These are phyloP conservation scores for Synanceia verrucosa DNA, from an alignment of 2,797 vertebrate species.

Conservation along the genomic window DNA sequence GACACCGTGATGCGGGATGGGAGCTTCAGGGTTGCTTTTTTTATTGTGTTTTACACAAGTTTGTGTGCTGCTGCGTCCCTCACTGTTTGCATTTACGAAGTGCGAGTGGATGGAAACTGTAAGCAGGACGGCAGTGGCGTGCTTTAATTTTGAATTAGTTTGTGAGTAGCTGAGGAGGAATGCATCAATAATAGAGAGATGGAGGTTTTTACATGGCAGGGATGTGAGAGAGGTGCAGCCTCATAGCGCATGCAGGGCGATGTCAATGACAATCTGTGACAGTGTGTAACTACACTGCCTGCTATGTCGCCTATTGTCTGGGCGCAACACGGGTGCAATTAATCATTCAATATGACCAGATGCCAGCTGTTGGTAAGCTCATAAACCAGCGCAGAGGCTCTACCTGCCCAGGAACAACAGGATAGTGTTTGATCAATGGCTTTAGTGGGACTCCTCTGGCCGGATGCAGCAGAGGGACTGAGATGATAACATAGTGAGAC, in stretches of 20 bases:
- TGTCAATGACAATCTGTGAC: conserved; percentile 57
- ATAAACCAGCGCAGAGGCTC: neutral
- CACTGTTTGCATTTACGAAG: conserved; percentile 4
- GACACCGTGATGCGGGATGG: neutral
- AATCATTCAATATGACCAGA: conserved; percentile 47
- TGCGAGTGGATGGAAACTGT: conserved; percentile 22
- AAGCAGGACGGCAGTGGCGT: conserved; percentile 8
- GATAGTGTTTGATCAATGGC: conserved; percentile 48
- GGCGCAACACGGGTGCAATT: conserved; percentile 33
- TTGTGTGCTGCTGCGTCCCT: conserved; percentile 28
- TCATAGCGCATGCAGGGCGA: conserved; percentile 47
- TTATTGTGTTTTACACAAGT: conserved; percentile 39
- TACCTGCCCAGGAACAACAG: conserved; percentile 24
- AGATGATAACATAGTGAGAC: conserved; percentile 46
- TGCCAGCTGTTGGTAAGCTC: conserved; percentile 30
- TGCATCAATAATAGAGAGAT: conserved; percentile 26
- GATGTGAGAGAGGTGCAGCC: conserved; percentile 42
- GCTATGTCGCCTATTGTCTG: conserved; percentile 35
- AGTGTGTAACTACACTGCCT: conserved; percentile 51
- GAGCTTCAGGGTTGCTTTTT: neutral
- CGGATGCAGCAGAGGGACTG: conserved; percentile 45
- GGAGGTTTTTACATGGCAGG: neutral
- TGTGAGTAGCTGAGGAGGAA: conserved; percentile 28
- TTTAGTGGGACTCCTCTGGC: conserved; percentile 37
- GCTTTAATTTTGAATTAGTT: conserved; percentile 56